Percentiles rank a stretch among this genome's conserved stretches.
Evolutionary conservation across 1,140 invertebrate genomes (phyloP).

Genomic region (Centruroides vittatus): DNA sequence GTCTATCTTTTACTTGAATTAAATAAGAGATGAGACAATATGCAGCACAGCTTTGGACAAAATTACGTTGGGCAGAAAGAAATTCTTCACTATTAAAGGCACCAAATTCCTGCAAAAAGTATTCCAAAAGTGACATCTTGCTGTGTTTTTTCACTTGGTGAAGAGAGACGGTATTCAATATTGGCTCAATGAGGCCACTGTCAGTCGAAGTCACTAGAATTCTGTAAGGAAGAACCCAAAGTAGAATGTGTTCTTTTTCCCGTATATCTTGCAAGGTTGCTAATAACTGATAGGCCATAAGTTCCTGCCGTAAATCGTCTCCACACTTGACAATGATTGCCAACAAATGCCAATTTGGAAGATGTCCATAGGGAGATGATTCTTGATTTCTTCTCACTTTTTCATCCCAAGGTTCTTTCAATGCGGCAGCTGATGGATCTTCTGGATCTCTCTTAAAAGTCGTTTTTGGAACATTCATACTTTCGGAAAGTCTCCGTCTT

Average conservation of each 20-base stretch:
- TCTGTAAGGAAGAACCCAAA: slow-evolving; percentile 82
- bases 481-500: slow-evolving; percentile 70
- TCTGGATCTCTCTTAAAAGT: slow-evolving; percentile 79
- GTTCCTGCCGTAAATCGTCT: slow-evolving; percentile 91
- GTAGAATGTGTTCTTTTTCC: slow-evolving; percentile 72
- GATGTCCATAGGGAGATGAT: slow-evolving; percentile 84
- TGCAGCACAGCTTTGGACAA: slow-evolving; percentile 94
- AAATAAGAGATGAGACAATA: slow-evolving; percentile 96
- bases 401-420: slow-evolving; percentile 64
- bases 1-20: slow-evolving; percentile 95
- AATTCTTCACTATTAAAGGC: slow-evolving; percentile 71
- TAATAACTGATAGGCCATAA: slow-evolving; percentile 88
- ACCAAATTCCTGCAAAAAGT: slow-evolving; percentile 89
- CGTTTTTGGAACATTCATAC: slow-evolving; percentile 57
- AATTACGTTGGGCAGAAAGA: slow-evolving; percentile 83
- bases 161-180: slow-evolving; percentile 90
- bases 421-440: slow-evolving; percentile 93
- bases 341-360: slow-evolving; percentile 76
- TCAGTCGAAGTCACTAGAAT: slow-evolving; percentile 82
- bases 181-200: slow-evolving; percentile 87
- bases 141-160: slow-evolving; percentile 97
- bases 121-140: slow-evolving; percentile 75
- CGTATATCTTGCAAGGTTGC: slow-evolving; percentile 84
- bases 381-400: slow-evolving; percentile 58
- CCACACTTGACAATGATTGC: slow-evolving; percentile 97